These are phyloP conservation scores for Myotis findleyi DNA, from an alignment of 2,797 vertebrate genomes.

Conservation along the genomic window DNA sequence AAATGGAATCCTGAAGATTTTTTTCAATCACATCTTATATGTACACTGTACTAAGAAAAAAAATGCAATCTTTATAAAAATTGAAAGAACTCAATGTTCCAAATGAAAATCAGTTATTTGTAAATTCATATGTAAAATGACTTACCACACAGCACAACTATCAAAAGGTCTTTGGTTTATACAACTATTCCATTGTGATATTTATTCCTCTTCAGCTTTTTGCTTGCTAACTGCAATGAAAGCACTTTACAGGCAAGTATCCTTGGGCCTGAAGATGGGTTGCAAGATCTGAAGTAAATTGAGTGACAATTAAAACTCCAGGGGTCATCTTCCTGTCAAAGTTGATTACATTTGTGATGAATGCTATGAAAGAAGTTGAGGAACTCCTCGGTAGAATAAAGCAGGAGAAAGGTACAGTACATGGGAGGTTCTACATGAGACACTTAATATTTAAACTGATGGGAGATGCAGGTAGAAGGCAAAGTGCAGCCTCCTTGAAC, in stretches of 20 bases:
- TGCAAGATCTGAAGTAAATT: not conserved
- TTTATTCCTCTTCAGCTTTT: not conserved
- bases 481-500: not conserved
- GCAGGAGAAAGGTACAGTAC: not conserved
- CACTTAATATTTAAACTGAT: slow-evolving; percentile 41
- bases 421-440: not conserved
- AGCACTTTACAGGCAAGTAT: slow-evolving; percentile 3
- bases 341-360: slow-evolving; percentile 19
- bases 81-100: not conserved
- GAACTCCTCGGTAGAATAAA: not conserved
- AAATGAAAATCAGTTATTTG: slow-evolving; percentile 36
- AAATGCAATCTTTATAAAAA: not conserved
- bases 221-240: not conserved
- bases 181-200: not conserved
- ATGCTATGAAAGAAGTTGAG: slow-evolving; percentile 10
- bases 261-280: not conserved
- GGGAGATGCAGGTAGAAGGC: not conserved
- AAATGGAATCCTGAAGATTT: not conserved
- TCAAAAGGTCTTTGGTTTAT: not conserved
- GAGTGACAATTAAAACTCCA: slow-evolving; percentile 39
- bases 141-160: not conserved
- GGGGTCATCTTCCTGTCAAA: slow-evolving; percentile 8
- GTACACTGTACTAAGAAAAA: not conserved
- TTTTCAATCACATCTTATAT: not conserved
- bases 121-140: slow-evolving; percentile 31